These are phyloP conservation scores for Dastarcus helophoroides DNA, from an alignment of 2,888 invertebrate species.

Conservation along the genomic window DNA sequence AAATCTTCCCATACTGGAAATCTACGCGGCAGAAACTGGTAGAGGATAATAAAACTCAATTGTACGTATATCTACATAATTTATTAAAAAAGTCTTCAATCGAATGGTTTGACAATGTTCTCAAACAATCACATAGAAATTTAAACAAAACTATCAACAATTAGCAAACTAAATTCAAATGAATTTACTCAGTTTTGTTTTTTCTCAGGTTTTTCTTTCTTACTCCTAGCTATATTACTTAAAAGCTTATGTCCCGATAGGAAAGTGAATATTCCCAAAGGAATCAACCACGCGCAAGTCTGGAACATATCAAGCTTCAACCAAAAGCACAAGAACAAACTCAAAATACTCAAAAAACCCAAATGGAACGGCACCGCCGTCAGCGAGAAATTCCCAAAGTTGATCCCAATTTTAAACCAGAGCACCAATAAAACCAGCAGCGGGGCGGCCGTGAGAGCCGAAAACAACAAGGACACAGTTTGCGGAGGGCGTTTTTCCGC, in stretches of 20 bases:
- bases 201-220: conserved; percentile 20
- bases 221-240: conserved; percentile 57
- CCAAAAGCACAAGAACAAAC: conserved; percentile 87
- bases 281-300: conserved; percentile 78
- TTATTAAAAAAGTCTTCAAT: too few species aligned
- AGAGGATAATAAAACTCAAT: too few species aligned
- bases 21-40: too few species aligned
- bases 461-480: conserved; percentile 82
- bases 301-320: conserved; percentile 90
- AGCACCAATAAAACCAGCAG: conserved; percentile 69
- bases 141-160: too few species aligned
- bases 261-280: conserved; percentile 81
- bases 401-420: conserved; percentile 82
- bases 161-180: too few species aligned
- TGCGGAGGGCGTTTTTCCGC: conserved; percentile 87
- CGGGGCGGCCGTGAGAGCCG: conserved; percentile 69
- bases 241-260: conserved; percentile 86
- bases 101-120: too few species aligned
- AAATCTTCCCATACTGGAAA: too few species aligned
- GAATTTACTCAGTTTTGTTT: too few species aligned
- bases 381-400: conserved; percentile 70
- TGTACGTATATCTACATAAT: too few species aligned
- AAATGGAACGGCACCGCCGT: conserved; percentile 84
- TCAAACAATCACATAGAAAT: too few species aligned
- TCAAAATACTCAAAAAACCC: conserved; percentile 78